These are phyloP conservation scores for Thaumatotibia leucotreta DNA, from an alignment of 1,140 invertebrate species.

Conservation along the genomic window DNA sequence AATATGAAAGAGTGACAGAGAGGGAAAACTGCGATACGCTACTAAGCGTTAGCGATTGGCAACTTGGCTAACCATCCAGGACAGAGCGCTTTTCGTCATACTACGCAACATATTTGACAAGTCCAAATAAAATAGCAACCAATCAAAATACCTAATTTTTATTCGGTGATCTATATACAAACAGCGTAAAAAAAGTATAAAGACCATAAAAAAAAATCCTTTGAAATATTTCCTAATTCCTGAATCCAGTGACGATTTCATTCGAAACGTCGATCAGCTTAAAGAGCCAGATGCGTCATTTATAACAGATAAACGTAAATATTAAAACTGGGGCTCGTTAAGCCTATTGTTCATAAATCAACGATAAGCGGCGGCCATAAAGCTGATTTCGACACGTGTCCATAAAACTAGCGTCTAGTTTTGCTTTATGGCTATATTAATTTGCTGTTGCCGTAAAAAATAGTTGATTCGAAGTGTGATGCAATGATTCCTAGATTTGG, in stretches of 20 bases:
- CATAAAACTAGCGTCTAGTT: slow-evolving; percentile 20
- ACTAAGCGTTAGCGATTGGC: too few relatives aligned
- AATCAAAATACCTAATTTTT: too few relatives aligned
- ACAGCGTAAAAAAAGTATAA: too few relatives aligned
- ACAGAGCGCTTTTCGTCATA: too few relatives aligned
- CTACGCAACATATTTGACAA: too few relatives aligned
- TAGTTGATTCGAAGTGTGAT: slow-evolving; percentile 20
- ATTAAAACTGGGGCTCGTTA: slow-evolving; percentile 1
- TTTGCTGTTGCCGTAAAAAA: slow-evolving; percentile 26
- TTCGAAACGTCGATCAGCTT: not conserved
- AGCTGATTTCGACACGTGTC: slow-evolving; percentile 34
- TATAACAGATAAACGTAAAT: not conserved
- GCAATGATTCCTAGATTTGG: not conserved
- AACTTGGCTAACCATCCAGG: too few relatives aligned
- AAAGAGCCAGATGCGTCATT: not conserved
- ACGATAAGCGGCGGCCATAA: not conserved
- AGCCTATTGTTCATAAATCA: not conserved
- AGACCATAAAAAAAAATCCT: too few relatives aligned
- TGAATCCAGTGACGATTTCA: not conserved
- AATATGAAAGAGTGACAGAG: too few relatives aligned
- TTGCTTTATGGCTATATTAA: not conserved
- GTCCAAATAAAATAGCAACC: too few relatives aligned
- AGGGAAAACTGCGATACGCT: too few relatives aligned
- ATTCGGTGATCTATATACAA: too few relatives aligned
- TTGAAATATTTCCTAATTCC: too few relatives aligned